phyloP scores from a whole-genome alignment of 2,113 vertebrate species.

The Pseudopipra pipra region DNA sequence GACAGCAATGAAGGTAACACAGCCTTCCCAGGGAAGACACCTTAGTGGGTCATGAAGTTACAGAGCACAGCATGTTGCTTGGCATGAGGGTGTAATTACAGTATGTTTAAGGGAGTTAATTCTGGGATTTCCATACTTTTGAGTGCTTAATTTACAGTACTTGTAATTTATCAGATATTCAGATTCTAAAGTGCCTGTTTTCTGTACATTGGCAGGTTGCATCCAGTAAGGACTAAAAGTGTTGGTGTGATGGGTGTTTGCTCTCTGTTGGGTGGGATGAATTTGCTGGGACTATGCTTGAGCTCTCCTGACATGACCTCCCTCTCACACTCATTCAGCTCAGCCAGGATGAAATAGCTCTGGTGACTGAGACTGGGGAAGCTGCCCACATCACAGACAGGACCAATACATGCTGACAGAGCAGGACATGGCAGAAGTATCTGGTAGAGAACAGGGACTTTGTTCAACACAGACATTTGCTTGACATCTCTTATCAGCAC shows the following conservation, averaged over 20 bases:
- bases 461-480: not conserved
- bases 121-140: not conserved
- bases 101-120: not conserved
- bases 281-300: not conserved
- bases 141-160: not conserved
- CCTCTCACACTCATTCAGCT: not conserved
- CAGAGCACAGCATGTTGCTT: not conserved
- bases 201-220: not conserved
- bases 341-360: not conserved
- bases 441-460: not conserved
- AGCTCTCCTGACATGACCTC: not conserved
- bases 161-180: not conserved
- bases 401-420: not conserved
- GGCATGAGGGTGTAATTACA: not conserved
- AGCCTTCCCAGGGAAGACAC: not conserved
- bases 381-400: accelerated
- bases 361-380: not conserved
- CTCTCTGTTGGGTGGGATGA: not conserved
- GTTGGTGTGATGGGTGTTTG: not conserved
- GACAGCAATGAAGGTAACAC: not conserved
- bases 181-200: not conserved
- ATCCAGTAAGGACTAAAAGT: not conserved
- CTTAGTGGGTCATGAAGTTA: not conserved
- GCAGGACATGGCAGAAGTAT: accelerated
- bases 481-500: not conserved